Base-by-base conservation (phyloP, 1,140 invertebrate genomes). In the Kradibia gibbosae region DNA sequence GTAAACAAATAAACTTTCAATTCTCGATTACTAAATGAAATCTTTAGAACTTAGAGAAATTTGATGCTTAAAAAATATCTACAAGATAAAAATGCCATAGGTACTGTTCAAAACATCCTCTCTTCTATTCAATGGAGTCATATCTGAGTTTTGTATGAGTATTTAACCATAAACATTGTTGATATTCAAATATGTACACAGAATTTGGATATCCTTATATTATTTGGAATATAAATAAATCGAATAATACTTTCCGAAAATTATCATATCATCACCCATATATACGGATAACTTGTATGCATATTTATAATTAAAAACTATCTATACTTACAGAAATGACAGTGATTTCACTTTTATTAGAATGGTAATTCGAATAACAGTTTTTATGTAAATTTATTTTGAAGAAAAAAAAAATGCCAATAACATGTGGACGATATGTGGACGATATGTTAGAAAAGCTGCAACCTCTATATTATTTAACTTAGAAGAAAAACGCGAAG, bases 221-320 rank as follows among this genome's bases (percentile, higher is more conserved):
- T 82, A 84, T 76, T 83, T 87, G 85, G 86, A 85, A 60, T 79
- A 80, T 86, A 88, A 88, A 88, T 85, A 86, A 34, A 55, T 17
- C n/a, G 50, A 4, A 36, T n/a, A n/a, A n/a, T n/a, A n/a, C n/a
- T n/a, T n/a, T n/a, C n/a, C 25, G 57, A 45, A 55, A 31, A 25
- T 42, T 36, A 55, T 36, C 5, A 36, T 34, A 80, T 80, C 36
- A 78, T 31, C 36, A 2, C 36, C 17, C 13, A 20, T 3, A 48
- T 34, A 20, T 11, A 31, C 31, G 3, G n/a, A 1, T 4, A 0
- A 0, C 36, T 1, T 34, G 60, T 62, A 8, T 34, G 25, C 25
- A 10, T 67, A 7, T 28, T 67, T 67, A 0, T 28, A 67, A 39
- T 39, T 39, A 20, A 17, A 62, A 31, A 62, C 7, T 62, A 31